Evolutionary conservation across 2,113 vertebrate species (phyloP).

Genomic region (Herpetotheres cachinnans): DNA sequence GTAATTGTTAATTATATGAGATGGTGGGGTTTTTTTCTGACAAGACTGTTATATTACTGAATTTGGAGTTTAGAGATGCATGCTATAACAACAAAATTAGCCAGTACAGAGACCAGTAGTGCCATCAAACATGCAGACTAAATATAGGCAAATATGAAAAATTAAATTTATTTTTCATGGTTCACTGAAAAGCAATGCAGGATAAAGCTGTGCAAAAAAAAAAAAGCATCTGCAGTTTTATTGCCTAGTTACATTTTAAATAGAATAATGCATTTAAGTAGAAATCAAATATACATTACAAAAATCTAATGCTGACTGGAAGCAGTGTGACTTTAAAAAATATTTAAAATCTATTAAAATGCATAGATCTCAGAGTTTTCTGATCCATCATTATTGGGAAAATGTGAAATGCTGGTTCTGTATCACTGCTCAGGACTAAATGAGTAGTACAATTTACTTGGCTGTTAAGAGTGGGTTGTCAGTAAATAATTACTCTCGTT

Average conservation of each 20-base stretch:
- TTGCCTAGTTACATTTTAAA: background rate
- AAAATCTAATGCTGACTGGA: background rate
- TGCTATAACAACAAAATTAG: background rate
- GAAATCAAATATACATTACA: background rate
- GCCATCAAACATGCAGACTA: background rate
- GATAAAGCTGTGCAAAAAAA: background rate
- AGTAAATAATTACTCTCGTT: background rate
- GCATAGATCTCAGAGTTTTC: background rate
- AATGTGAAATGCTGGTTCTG: background rate
- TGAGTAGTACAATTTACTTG: background rate
- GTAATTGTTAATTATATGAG: background rate
- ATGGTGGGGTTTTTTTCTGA: background rate
- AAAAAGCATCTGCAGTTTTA: background rate
- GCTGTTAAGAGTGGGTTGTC: background rate
- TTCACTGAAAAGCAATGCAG: background rate
- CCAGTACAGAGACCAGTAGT: background rate
- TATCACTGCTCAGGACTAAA: background rate
- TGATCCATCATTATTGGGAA: background rate
- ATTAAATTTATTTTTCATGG: background rate
- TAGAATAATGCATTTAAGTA: background rate
- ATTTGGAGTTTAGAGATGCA: background rate
- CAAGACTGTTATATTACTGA: background rate
- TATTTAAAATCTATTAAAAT: background rate
- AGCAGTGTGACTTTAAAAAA: background rate
- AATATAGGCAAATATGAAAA: background rate